A percentile compares a stretch with the other conserved stretches of the same genome.
These are phyloP conservation scores for Ypsolopha scabrella DNA, from an alignment of 2,888 invertebrate species.

Conservation along the genomic window DNA sequence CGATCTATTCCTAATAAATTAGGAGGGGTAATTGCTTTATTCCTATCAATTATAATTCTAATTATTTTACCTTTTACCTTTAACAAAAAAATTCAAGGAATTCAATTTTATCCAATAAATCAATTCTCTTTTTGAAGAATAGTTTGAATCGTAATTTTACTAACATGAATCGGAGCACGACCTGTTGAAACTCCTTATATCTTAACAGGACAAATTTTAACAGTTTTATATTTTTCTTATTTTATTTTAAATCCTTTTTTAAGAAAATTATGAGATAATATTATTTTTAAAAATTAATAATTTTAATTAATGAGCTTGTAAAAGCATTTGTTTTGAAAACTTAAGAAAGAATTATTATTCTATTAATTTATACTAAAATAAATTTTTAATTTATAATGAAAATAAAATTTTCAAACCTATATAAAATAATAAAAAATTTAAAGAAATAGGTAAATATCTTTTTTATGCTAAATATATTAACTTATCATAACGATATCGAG, in stretches of 20 bases:
- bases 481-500: conserved; percentile 82
- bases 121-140: conserved; percentile 73
- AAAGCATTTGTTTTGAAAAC: conserved; percentile 79
- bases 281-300: conserved; percentile 38
- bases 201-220: conserved; percentile 71
- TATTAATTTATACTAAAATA: conserved; percentile 69
- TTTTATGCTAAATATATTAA: conserved; percentile 78
- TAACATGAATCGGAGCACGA: conserved; percentile 80
- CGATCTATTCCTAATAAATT: conserved; percentile 85
- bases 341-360: conserved; percentile 72
- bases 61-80: conserved; percentile 70
- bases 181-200: conserved; percentile 78
- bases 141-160: conserved; percentile 63
- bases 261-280: conserved; percentile 66
- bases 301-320: conserved; percentile 72
- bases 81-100: conserved; percentile 68
- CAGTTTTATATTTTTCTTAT: conserved; percentile 69
- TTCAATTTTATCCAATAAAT: conserved; percentile 72
- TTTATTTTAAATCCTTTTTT: conserved; percentile 66
- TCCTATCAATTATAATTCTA: conserved; percentile 76
- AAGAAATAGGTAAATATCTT: conserved; percentile 72
- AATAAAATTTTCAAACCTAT: conserved; percentile 59
- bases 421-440: conserved; percentile 74
- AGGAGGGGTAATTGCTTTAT: conserved; percentile 78
- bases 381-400: conserved; percentile 43